These are phyloP conservation scores for Rissa tridactyla DNA, from an alignment of 2,113 vertebrate species.

Conservation along the genomic window DNA sequence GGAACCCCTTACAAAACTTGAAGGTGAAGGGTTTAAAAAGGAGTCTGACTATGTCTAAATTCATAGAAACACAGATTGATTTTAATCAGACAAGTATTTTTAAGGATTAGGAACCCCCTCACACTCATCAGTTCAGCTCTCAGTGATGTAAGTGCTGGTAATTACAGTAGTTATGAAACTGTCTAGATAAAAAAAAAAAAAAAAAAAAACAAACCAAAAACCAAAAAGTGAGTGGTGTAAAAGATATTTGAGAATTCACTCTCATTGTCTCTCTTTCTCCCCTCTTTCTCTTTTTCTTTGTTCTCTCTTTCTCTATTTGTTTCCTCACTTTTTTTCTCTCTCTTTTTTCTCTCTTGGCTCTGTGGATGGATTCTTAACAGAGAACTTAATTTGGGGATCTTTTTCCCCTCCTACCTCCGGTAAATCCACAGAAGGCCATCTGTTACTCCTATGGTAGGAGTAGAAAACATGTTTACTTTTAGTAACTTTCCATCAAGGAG, in stretches of 20 bases:
- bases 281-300: neutral
- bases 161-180: neutral
- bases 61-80: neutral
- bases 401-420: constrained; percentile 26
- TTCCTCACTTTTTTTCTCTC: neutral
- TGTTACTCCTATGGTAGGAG: constrained; percentile 39
- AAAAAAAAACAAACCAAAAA: neutral
- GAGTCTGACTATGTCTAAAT: neutral
- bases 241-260: neutral
- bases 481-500: constrained; percentile 23
- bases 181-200: neutral
- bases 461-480: constrained; percentile 41
- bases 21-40: neutral
- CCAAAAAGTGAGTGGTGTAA: neutral
- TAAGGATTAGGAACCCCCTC: neutral
- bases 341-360: neutral
- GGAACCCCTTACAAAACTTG: neutral
- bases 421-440: constrained; percentile 34
- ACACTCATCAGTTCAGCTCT: neutral
- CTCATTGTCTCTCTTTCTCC: neutral
- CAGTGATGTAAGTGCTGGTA: neutral
- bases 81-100: neutral
- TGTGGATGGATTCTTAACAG: neutral
- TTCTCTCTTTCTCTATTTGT: neutral
- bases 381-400: constrained; percentile 5